A percentile compares a stretch with the other conserved stretches of the same genome.
Conservation (phyloP, 2,888 invertebrate genomes). For the Disparrhopalites patrizii region DNA sequence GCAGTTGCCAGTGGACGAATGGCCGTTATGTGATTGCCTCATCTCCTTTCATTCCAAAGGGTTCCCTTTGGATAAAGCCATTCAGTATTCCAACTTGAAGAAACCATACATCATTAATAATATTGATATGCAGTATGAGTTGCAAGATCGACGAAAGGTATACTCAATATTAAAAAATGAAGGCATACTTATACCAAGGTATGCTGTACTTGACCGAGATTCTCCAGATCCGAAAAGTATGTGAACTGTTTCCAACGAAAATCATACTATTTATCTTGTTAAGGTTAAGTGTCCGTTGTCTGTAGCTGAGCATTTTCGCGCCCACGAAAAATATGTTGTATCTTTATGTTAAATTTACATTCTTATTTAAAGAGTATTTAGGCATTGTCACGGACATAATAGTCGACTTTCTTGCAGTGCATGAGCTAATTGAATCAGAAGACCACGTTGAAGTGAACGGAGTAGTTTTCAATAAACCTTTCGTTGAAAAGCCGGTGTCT, state of each 20-base stretch:
- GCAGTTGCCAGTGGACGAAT: constrained; percentile 90
- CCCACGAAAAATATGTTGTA: no score
- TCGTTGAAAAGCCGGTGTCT: constrained; percentile 98
- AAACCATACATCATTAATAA: constrained; percentile 98
- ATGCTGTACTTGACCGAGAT: constrained; percentile 93
- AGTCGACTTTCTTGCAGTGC: constrained; percentile 60
- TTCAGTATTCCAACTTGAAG: constrained; percentile 87
- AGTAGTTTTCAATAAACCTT: constrained; percentile 92
- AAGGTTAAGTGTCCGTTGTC: no score
- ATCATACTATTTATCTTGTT: no score
- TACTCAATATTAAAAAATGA: constrained; percentile 89
- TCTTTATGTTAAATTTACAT: no score
- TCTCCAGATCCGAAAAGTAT: constrained; percentile 85
- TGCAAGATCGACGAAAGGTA: constrained; percentile 83
- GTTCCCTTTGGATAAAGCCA: constrained; percentile 96
- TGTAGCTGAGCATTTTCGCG: no score
- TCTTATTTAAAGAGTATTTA: no score
- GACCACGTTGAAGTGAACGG: constrained; percentile 97
- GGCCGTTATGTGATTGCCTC: constrained; percentile 96
- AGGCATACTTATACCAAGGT: constrained; percentile 95
- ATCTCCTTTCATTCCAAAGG: constrained; percentile 98
- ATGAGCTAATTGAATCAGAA: constrained; percentile 88
- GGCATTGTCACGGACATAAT: neutral
- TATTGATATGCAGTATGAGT: constrained; percentile 94
- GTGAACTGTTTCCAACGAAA: no score